Base-by-base conservation (phyloP, 2,888 invertebrate species). In the Linnaemya vulpina region DNA sequence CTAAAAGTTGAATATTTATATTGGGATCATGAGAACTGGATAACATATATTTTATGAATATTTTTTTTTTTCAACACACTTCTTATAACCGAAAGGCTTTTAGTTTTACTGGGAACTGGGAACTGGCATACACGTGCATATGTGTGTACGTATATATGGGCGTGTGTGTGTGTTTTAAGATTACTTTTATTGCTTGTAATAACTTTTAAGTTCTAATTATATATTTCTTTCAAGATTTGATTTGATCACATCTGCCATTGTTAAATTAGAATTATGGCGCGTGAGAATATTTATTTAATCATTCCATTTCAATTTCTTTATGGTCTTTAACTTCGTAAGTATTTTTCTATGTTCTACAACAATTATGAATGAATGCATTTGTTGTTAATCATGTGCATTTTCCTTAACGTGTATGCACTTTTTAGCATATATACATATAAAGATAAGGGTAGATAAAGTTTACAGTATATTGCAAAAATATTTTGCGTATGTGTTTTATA, bases 271-370 rank as follows among this genome's bases (percentile, higher is more conserved):
- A 85, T 77, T 68, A 77, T 77, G 68, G 81, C 86, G 70, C 85
- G 74, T 86, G 83, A 87, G 71, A 79, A 86, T 75, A 77, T 70
- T 84, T 73, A 82, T 71, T 58, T 67, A 62, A 70, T 78, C 53
- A 60, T 74, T 63, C 63, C 65, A 51, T 43, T 10, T 35, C 11
- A 25, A 17, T 13, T 40, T 17, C 17, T 74, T 53, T 74, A 68
- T 73, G 73, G 13, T 78, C 30, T 68, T 75, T 43, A 53, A 15
- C 53, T 62, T 68, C 25, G 40, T 76, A 63, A 65, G 76, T 58
- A 76, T 58, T 40, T 76, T 76, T 76, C 76, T 82, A 58, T 76
- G 63, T 76, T 70, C 22, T 43, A 30, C 20, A 17, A 60, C 55
- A 75, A 63, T 70, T 82, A 82, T 55, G 22, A 73, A 58, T 38